A percentile compares a stretch with the other conserved stretches of the same genome.
These are phyloP conservation scores for Globia sparganii DNA, from an alignment of 2,888 invertebrate species.

Conservation along the genomic window DNA sequence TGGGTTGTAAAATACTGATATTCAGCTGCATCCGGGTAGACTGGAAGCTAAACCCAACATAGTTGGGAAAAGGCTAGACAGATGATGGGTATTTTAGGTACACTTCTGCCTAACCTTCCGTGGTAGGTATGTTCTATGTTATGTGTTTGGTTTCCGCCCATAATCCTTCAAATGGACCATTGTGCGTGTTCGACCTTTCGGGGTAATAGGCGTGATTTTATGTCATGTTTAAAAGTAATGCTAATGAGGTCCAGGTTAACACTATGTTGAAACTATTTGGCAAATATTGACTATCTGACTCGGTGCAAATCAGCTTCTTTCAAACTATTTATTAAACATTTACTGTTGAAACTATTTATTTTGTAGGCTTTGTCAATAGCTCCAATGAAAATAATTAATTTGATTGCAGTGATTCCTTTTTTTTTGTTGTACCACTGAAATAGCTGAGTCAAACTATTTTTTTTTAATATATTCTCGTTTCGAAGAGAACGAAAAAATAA, in stretches of 20 bases:
- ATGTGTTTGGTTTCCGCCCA: too few species aligned
- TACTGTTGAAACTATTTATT: background rate
- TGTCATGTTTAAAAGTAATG: background rate
- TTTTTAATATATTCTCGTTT: background rate
- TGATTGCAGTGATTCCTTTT: background rate
- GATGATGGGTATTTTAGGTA: too few species aligned
- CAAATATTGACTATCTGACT: too few species aligned
- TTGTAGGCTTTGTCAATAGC: background rate
- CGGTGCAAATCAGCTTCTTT: background rate
- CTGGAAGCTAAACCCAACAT: too few species aligned
- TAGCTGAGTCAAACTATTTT: background rate
- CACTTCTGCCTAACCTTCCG: too few species aligned
- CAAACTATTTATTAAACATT: background rate
- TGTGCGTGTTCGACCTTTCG: too few species aligned
- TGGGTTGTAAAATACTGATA: background rate
- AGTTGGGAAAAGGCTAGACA: background rate
- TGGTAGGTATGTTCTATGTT: too few species aligned
- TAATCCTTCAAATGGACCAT: too few species aligned
- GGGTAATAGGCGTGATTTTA: too few species aligned
- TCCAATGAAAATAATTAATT: background rate
- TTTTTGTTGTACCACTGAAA: background rate
- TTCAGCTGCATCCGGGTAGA: background rate
- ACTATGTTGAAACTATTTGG: background rate
- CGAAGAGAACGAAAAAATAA: background rate
- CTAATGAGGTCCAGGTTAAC: background rate